phyloP scores from a whole-genome alignment of 30 jellyfish, hydroid and myxozoan genomes.

The Euphysa ruthae region DNA sequence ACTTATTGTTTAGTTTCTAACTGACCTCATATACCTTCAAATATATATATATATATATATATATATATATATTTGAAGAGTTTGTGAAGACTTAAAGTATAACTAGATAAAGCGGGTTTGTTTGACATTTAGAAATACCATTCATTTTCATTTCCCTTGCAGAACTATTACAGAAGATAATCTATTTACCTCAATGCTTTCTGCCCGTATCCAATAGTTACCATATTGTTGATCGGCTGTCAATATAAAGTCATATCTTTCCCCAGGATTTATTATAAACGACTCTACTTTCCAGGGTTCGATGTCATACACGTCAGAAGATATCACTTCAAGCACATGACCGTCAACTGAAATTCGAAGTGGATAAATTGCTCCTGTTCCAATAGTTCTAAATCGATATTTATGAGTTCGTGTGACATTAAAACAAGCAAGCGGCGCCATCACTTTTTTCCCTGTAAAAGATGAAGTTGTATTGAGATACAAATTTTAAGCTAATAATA shows the following conservation, averaged over 20 bases:
- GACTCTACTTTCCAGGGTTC: slow-evolving; percentile 51
- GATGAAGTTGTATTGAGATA: no score
- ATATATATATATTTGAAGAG: neutral
- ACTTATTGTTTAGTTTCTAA: no score
- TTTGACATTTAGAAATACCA: neutral
- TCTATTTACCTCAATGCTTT: slow-evolving; percentile 36
- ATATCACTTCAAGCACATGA: slow-evolving; percentile 33
- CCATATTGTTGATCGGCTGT: slow-evolving; percentile 32
- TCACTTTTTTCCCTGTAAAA: slow-evolving; percentile 50
- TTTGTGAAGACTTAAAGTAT: no score
- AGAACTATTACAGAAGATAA: neutral
- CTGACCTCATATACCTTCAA: no score
- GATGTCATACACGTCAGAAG: slow-evolving; percentile 41
- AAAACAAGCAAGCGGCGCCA: slow-evolving; percentile 78
- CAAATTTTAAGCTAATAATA: no score
- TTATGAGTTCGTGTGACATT: slow-evolving; percentile 28
- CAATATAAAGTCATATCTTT: slow-evolving; percentile 39
- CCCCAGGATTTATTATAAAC: slow-evolving; percentile 70
- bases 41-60: neutral
- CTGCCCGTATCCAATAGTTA: slow-evolving; percentile 66
- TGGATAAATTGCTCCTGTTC: slow-evolving; percentile 57
- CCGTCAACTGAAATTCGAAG: slow-evolving; percentile 53
- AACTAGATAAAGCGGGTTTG: neutral
- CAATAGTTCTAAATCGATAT: slow-evolving; percentile 50
- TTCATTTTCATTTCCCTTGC: neutral